Conservation (phyloP, 2,113 vertebrate species). For the Python bivittatus region DNA sequence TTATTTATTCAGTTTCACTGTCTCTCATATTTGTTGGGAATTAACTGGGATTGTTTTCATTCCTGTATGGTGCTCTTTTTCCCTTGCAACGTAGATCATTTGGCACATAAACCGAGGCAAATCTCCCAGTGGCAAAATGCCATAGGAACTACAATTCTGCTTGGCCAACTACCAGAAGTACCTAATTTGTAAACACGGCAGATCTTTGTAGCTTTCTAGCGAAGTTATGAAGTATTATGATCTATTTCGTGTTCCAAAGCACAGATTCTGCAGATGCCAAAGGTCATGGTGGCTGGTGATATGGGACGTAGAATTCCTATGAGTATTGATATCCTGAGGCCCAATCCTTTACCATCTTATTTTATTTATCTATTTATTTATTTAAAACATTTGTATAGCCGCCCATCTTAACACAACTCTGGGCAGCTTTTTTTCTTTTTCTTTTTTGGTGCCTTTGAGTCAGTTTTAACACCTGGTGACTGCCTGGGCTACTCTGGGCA, state of each 20-base stretch:
- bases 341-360: too few species aligned
- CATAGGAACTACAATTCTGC: constrained; percentile 51
- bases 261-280: neutral
- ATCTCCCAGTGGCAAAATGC: constrained; percentile 51
- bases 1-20: neutral
- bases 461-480: too few species aligned
- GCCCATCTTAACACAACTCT: too few species aligned
- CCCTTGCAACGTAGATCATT: constrained; percentile 31
- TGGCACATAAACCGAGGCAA: constrained; percentile 22
- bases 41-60: neutral
- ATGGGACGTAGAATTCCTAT: neutral
- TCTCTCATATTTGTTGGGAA: neutral
- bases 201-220: constrained; percentile 38
- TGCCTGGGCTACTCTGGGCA: too few species aligned
- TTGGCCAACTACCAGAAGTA: constrained; percentile 48
- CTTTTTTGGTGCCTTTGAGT: constrained; percentile 18
- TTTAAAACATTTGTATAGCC: too few species aligned
- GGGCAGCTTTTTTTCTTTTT: constrained; percentile 30
- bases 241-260: constrained; percentile 15
- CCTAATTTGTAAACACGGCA: constrained; percentile 37
- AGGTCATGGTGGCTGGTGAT: constrained; percentile 11
- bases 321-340: neutral
- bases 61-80: constrained; percentile 41
- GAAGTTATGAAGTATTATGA: neutral
- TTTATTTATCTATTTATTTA: too few species aligned